These are phyloP conservation scores for Calephelis perditalis DNA, from an alignment of 2,888 invertebrate species.

Conservation along the genomic window DNA sequence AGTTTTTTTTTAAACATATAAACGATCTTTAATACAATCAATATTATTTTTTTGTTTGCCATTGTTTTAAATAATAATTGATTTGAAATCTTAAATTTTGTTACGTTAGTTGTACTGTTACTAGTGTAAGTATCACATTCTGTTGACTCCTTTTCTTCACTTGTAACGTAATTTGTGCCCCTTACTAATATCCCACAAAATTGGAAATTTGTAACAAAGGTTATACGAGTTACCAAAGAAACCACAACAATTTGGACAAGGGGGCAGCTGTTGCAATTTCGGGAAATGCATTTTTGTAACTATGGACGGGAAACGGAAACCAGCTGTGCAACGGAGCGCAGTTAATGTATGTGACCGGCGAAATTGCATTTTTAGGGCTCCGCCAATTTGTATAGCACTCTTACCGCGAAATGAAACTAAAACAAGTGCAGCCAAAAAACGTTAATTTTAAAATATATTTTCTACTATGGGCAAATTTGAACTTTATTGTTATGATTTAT, in stretches of 20 bases:
- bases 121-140: too few species aligned
- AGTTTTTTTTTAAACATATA: too few species aligned
- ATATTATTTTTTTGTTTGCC: too few species aligned
- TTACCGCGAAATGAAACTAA: slow-evolving; percentile 25
- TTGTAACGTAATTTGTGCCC: too few species aligned
- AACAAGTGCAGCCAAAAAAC: slow-evolving; percentile 19
- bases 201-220: slow-evolving; percentile 13
- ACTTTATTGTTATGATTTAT: too few species aligned
- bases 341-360: slow-evolving; percentile 60
- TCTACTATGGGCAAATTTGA: too few species aligned
- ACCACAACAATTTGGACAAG: slow-evolving; percentile 43
- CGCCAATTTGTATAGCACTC: slow-evolving; percentile 47
- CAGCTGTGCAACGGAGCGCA: slow-evolving; percentile 63
- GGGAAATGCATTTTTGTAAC: slow-evolving; percentile 59
- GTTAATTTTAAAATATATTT: slow-evolving; percentile 14
- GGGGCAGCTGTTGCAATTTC: slow-evolving; percentile 55
- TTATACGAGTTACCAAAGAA: slow-evolving; percentile 37
- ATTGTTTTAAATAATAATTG: too few species aligned
- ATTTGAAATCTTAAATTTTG: too few species aligned
- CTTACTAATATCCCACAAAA: background rate
- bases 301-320: slow-evolving; percentile 67
- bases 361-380: slow-evolving; percentile 74
- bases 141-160: too few species aligned
- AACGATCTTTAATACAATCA: too few species aligned
- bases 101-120: too few species aligned